A percentile compares a stretch with the other conserved stretches of the same genome.
phyloP scores from a whole-genome alignment of 30 jellyfish, hydroid and myxozoan genomes.

The Turritopsis rubra region DNA sequence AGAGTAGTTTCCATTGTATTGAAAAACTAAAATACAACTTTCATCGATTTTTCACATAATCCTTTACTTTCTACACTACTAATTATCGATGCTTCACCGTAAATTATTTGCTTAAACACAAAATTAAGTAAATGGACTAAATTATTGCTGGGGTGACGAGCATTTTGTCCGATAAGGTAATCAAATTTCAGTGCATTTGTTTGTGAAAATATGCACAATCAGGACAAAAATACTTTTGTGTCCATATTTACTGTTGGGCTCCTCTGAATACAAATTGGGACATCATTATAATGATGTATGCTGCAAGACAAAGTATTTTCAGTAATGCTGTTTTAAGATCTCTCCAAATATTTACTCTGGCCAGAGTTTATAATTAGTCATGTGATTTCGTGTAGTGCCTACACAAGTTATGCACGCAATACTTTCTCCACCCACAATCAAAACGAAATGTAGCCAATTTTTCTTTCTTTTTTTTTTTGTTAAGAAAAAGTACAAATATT shows the following conservation, averaged over 20 bases:
- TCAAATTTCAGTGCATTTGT: too few species aligned
- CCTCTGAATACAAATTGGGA: background rate
- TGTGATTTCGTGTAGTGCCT: background rate
- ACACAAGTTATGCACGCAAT: background rate
- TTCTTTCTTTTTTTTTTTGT: background rate
- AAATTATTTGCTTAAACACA: too few species aligned
- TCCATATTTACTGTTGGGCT: background rate
- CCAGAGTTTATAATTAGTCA: background rate
- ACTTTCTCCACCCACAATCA: background rate
- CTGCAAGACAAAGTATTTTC: background rate
- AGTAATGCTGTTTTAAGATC: background rate
- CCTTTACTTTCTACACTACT: too few species aligned
- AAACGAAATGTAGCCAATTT: background rate
- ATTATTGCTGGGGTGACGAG: too few species aligned
- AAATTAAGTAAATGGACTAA: too few species aligned
- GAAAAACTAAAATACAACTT: too few species aligned
- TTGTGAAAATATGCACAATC: too few species aligned
- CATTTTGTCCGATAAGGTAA: too few species aligned
- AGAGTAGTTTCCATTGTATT: too few species aligned
- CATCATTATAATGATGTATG: background rate
- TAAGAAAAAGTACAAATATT: background rate
- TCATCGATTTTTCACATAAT: too few species aligned
- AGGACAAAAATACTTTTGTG: too few species aligned
- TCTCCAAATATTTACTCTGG: background rate
- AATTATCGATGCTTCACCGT: too few species aligned